These are phyloP conservation scores for Heliconius aoede DNA, from an alignment of 2,888 invertebrate genomes.

Conservation along the genomic window DNA sequence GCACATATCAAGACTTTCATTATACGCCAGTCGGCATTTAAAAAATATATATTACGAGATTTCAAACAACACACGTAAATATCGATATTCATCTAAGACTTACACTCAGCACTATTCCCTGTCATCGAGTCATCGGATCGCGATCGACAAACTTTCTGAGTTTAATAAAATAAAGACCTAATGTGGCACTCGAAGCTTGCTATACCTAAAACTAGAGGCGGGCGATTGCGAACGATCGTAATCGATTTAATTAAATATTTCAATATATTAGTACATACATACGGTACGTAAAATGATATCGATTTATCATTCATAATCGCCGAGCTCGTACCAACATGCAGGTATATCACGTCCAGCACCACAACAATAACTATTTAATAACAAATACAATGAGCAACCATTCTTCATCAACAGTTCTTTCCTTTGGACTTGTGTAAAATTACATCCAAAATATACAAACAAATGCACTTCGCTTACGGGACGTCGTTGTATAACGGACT, in stretches of 20 bases:
- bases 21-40: constrained; percentile 65
- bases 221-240: constrained; percentile 21
- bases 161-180: constrained; percentile 72
- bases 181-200: constrained; percentile 74
- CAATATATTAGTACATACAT: constrained; percentile 35
- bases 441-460: constrained; percentile 81
- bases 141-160: constrained; percentile 59
- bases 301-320: constrained; percentile 26
- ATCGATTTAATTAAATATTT: constrained; percentile 36
- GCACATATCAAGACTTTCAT: constrained; percentile 74
- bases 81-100: constrained; percentile 69
- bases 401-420: constrained; percentile 67
- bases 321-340: constrained; percentile 36
- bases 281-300: not conserved
- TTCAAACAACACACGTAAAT: constrained; percentile 80
- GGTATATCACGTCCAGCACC: constrained; percentile 67
- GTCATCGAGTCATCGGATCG: constrained; percentile 58
- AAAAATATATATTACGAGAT: constrained; percentile 83
- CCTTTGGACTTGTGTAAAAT: constrained; percentile 71
- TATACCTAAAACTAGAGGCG: constrained; percentile 45
- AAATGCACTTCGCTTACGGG: constrained; percentile 63
- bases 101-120: constrained; percentile 76
- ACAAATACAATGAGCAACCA: constrained; percentile 81
- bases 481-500: constrained; percentile 52
- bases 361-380: constrained; percentile 70